phyloP scores from a whole-genome alignment of 2,797 vertebrate genomes.

The Melopsittacus undulatus region DNA sequence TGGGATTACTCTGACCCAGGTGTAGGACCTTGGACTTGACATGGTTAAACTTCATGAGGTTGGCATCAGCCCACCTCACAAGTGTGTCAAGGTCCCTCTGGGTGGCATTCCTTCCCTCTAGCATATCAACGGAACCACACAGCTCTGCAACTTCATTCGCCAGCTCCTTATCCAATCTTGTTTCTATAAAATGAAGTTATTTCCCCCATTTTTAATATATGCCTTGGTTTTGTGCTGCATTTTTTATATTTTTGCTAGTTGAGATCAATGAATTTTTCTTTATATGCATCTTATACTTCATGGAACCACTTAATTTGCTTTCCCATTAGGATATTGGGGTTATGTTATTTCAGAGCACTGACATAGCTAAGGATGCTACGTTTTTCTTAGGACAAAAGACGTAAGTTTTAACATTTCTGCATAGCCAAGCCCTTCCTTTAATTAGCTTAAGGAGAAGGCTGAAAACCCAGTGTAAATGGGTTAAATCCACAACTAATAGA shows the following conservation, averaged over 20 bases:
- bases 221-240: neutral
- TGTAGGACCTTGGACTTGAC: too few species aligned
- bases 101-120: too few species aligned
- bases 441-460: neutral
- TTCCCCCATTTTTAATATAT: neutral
- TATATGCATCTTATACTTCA: neutral
- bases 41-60: too few species aligned
- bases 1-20: too few species aligned
- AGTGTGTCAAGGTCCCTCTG: too few species aligned
- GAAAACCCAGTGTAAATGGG: neutral
- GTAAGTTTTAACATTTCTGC: neutral
- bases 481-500: neutral
- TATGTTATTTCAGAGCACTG: neutral
- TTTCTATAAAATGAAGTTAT: neutral
- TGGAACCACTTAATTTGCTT: neutral
- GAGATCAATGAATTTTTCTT: neutral
- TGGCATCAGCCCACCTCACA: too few species aligned
- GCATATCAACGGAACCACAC: too few species aligned
- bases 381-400: fast-evolving
- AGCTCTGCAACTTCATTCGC: too few species aligned
- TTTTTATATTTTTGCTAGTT: neutral
- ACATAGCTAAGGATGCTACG: neutral
- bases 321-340: neutral
- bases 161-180: fast-evolving
- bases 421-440: neutral